Conservation (phyloP, 2,888 invertebrate species). For the Mechanitis messenoides region DNA sequence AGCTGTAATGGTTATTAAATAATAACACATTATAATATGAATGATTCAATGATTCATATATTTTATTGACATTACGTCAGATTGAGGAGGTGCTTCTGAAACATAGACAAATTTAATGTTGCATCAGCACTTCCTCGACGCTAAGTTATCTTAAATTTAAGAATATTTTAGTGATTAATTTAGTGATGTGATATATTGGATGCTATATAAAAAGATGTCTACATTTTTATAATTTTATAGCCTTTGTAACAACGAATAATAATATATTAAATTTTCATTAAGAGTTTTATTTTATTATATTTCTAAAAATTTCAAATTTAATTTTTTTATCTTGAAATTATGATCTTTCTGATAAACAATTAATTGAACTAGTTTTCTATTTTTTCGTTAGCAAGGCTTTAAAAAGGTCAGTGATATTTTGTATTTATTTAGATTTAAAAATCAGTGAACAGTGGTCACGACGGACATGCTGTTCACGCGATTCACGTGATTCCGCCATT, state of each 20-base stretch:
- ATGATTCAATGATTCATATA: not conserved
- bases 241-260: not conserved
- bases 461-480: no score
- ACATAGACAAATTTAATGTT: slow-evolving; percentile 1
- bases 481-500: no score
- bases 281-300: no score
- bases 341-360: no score
- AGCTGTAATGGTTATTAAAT: slow-evolving; percentile 11
- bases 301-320: no score
- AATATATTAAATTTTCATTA: no score
- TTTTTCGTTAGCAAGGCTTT: no score
- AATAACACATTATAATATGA: not conserved
- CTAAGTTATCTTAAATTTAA: slow-evolving; percentile 19
- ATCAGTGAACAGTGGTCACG: no score
- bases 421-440: no score
- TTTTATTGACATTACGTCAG: slow-evolving; percentile 30
- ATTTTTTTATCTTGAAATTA: no score
- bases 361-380: no score
- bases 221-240: slow-evolving; percentile 1
- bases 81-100: slow-evolving; percentile 66
- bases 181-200: slow-evolving; percentile 9
- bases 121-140: slow-evolving; percentile 68
- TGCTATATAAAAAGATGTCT: slow-evolving; percentile 8
- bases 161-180: slow-evolving; percentile 9
- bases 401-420: no score